phyloP scores from a whole-genome alignment of 2,113 vertebrate species.

The Eonycteris spelaea region DNA sequence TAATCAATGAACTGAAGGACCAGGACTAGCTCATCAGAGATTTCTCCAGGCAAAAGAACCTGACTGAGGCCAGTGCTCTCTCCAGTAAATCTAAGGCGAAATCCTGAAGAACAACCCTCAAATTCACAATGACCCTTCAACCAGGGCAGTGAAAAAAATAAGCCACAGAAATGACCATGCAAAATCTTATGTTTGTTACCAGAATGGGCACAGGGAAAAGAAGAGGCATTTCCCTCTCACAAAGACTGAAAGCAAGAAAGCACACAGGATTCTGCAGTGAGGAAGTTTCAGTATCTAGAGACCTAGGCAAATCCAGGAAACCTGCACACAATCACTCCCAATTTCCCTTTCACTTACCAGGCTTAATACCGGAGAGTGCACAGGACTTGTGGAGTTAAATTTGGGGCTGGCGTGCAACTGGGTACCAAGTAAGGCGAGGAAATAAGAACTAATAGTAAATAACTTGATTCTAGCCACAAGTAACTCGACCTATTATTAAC shows the following conservation, averaged over 20 bases:
- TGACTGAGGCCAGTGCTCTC: not conserved
- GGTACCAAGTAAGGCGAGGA: not conserved
- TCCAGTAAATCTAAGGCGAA: conserved; percentile 11
- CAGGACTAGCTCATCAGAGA: not conserved
- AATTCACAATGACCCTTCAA: conserved; percentile 44
- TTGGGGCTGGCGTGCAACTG: not conserved
- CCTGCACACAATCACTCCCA: not conserved
- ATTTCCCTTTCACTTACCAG: not conserved
- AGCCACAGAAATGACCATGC: conserved; percentile 17
- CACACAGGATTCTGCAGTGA: not conserved
- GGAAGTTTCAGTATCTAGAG: not conserved
- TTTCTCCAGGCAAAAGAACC: not conserved
- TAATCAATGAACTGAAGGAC: not conserved
- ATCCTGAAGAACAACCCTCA: conserved; percentile 39
- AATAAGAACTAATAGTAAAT: not conserved
- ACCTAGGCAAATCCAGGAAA: not conserved
- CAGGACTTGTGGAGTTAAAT: not conserved
- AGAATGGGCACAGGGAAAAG: not conserved
- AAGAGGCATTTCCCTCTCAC: not conserved
- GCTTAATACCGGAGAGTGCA: not conserved
- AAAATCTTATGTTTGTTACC: not conserved
- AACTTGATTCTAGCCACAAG: not conserved
- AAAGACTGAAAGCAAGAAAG: not conserved
- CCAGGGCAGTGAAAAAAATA: not conserved
- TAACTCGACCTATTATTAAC: not conserved